These are phyloP conservation scores for Acyrthosiphon pisum DNA, from an alignment of 1,140 invertebrate genomes.

Conservation along the genomic window DNA sequence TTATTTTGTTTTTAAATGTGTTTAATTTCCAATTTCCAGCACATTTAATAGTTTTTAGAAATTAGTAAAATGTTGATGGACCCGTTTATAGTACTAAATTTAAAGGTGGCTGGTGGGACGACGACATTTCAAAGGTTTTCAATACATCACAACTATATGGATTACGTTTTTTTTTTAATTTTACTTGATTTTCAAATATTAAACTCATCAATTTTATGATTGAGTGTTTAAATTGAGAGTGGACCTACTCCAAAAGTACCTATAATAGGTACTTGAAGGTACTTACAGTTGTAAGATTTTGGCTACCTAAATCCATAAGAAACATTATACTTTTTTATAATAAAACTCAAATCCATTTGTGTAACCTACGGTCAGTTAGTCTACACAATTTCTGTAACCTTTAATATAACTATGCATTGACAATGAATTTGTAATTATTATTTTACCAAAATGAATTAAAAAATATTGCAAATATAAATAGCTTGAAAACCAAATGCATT, in stretches of 20 bases:
- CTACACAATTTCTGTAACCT: too few species aligned
- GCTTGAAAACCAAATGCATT: too few species aligned
- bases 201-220: background rate
- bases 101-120: too few species aligned
- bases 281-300: background rate
- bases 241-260: background rate
- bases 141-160: background rate
- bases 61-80: background rate
- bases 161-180: background rate
- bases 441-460: too few species aligned
- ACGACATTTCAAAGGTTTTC: background rate
- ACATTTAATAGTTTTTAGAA: background rate
- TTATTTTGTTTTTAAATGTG: background rate
- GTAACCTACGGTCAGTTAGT: too few species aligned
- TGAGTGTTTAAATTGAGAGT: background rate
- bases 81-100: too few species aligned
- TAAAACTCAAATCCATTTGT: too few species aligned
- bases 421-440: too few species aligned
- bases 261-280: background rate
- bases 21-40: background rate
- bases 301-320: too few species aligned
- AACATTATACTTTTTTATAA: too few species aligned
- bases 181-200: background rate
- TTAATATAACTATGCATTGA: too few species aligned
- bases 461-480: too few species aligned